A percentile compares a stretch with the other conserved stretches of the same genome.
Conservation (phyloP, 1,140 invertebrate species). For the Drosophila trapezifrons region DNA sequence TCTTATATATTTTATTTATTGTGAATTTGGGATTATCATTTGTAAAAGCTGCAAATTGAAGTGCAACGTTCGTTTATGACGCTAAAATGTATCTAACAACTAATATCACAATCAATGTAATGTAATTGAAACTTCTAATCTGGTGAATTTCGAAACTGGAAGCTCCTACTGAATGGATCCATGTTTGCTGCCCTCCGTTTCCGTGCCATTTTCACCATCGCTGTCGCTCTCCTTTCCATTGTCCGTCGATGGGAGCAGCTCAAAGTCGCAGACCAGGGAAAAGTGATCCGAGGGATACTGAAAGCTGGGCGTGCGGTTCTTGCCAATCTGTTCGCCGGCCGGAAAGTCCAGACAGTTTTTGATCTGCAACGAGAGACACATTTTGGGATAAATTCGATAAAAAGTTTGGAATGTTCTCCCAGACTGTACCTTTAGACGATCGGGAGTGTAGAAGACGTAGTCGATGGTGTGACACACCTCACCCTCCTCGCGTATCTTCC, state of each 20-base stretch:
- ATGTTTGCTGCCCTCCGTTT: conserved; percentile 29
- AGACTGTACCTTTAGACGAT: conserved; percentile 84
- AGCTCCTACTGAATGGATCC: conserved; percentile 47
- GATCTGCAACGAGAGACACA: conserved; percentile 73
- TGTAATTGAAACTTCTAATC: conserved; percentile 65
- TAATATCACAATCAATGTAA: conserved; percentile 83
- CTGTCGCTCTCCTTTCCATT: conserved; percentile 22
- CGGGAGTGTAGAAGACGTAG: conserved; percentile 90
- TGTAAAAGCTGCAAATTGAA: conserved; percentile 46
- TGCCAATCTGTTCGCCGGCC: conserved; percentile 88
- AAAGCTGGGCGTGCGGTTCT: conserved; percentile 88
- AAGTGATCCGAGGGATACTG: conserved; percentile 93
- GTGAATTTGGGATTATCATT: conserved; percentile 57
- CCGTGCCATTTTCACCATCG: conserved; percentile 16
- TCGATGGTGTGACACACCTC: conserved; percentile 91
- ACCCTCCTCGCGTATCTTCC: conserved; percentile 90
- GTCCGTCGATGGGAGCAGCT: conserved; percentile 48
- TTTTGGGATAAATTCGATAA: not conserved
- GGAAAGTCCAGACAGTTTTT: conserved; percentile 88
- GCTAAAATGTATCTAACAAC: conserved; percentile 81
- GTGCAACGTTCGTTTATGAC: conserved; percentile 62
- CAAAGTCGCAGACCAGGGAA: conserved; percentile 90
- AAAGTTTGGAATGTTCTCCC: not conserved
- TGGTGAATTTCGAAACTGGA: conserved; percentile 39
- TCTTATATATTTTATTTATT: conserved; percentile 62